Base-by-base conservation (phyloP, 1,140 invertebrate species). In the Maniola jurtina region DNA sequence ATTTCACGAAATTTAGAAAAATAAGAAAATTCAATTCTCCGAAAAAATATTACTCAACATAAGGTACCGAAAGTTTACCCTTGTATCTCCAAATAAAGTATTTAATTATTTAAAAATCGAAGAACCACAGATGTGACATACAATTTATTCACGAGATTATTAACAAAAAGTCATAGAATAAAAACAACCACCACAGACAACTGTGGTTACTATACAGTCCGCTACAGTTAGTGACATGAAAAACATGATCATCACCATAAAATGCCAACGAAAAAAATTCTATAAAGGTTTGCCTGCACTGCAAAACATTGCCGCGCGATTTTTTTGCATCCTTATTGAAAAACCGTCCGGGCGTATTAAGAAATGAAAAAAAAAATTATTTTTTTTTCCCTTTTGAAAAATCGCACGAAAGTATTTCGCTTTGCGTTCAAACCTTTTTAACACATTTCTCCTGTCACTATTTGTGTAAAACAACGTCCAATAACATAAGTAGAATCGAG, bases 381-480 rank as follows among this genome's bases (percentile, higher is more conserved):
- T n/a, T n/a, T n/a, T n/a, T n/a, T n/a, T n/a, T n/a, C n/a, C n/a
- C n/a, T n/a, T n/a, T n/a, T n/a, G 11, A 9, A 11, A 45, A 45
- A n/a, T n/a, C 13, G 42, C 9, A 11, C 42, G 11, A 45, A 13
- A 42, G 10, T 6, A 42, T 45, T 45, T n/a, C 1, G 10, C 42
- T 11, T 11, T 45, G 5, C 13, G 42, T 1, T 11, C 11, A 16
- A 52, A 16, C 14, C 0, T 25, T 52, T 52, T 16, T 16, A 10
- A 52, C 5, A 52, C 48, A 25, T 48, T 48, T 48, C n/a, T 6
- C 48, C 5, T 52, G 48, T 25, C 48, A 52, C 48, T 52, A 52
- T 16, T 25, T 48, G 45, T 48, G n/a, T 4, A 52, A 52, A 16
- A 45, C 6, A 45, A 11, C 2, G 42, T 45, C 42, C 13, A 45